Evolutionary conservation across 1,140 invertebrate genomes (phyloP), one percentile per base, ranked within the genome.

Genomic region (Lordiphosa mommai): DNA sequence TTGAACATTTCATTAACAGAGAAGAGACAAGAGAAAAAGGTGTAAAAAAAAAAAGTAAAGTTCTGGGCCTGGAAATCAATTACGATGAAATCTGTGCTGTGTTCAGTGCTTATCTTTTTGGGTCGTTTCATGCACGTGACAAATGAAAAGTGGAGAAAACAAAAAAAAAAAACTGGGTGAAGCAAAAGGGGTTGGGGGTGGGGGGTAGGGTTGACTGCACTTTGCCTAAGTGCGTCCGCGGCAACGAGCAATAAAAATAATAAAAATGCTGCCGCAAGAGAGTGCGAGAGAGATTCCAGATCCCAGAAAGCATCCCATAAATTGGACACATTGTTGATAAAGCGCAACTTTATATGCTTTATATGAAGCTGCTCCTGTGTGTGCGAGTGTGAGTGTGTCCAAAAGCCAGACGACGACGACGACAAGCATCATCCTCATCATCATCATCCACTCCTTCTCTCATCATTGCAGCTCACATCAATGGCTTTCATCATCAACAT

Each of bases 321-420:
- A 80, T 80, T 80, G 76, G 74, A 82, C 74, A 80, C 74, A 80
- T 82, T 80, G 74, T 80, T 82, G 74, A 80, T 80, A 80, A 80
- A 82, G 71, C 71, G 74, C 76, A 80, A 80, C 74, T 80, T 80
- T 80, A 80, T 80, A 82, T 70, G 74, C 68, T 80, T 80, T 74
- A 80, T 80, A 80, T 80, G 76, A 82, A 80, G 70, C 65, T 40
- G 43, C 20, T 16, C 9, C 34, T 60, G 41, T 52, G 29, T 48
- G 4, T 5, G 13, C 13, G 10, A 32, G 58, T 37, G 20, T 52
- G 48, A 0, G 29, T 40, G 10, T 46, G n/a, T 44, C 14, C 29
- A 7, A 52, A 27, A 9, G 29, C 23, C 37, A 49, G 37, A 48
- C 49, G 17, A 32, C 13, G 9, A 5, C 27, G 50, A 27, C 30